Percentiles rank a stretch among this genome's conserved stretches.
These are phyloP conservation scores for Drosophila falleni DNA, from an alignment of 2,888 invertebrate genomes.

Conservation along the genomic window DNA sequence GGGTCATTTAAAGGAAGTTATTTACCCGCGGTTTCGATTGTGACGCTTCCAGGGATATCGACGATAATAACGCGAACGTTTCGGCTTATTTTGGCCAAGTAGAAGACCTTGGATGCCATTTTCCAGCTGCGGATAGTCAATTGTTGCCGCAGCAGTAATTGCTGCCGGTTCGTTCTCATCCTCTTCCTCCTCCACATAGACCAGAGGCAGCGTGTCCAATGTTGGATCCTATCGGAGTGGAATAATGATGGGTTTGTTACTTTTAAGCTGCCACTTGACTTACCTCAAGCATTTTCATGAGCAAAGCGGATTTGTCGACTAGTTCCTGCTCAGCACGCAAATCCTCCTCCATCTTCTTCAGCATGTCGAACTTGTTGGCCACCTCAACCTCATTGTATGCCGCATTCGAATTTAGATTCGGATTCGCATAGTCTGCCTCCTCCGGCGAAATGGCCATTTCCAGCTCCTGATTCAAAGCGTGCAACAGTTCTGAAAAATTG, in stretches of 20 bases:
- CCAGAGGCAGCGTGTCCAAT: conserved; percentile 83
- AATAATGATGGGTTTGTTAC: neutral
- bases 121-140: conserved; percentile 63
- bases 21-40: conserved; percentile 86
- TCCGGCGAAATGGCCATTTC: conserved; percentile 51
- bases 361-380: conserved; percentile 81
- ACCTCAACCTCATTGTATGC: conserved; percentile 80
- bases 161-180: conserved; percentile 63
- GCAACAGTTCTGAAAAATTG: conserved; percentile 73
- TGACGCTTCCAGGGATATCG: conserved; percentile 89
- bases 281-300: conserved; percentile 85
- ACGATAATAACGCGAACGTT: conserved; percentile 87
- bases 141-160: conserved; percentile 31
- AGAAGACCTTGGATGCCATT: conserved; percentile 50
- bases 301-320: conserved; percentile 84
- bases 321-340: conserved; percentile 84
- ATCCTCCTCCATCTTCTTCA: conserved; percentile 83
- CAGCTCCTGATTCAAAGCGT: conserved; percentile 79
- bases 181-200: conserved; percentile 82
- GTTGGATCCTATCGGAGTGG: conserved; percentile 78
- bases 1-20: conserved; percentile 1
- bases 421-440: conserved; percentile 78
- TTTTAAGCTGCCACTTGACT: conserved; percentile 32
- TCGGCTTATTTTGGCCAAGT: conserved; percentile 76
- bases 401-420: conserved; percentile 67